A percentile compares a stretch with the other conserved stretches of the same genome.
phyloP scores from a whole-genome alignment of 1,140 invertebrate species.

The Amphibalanus amphitrite region DNA sequence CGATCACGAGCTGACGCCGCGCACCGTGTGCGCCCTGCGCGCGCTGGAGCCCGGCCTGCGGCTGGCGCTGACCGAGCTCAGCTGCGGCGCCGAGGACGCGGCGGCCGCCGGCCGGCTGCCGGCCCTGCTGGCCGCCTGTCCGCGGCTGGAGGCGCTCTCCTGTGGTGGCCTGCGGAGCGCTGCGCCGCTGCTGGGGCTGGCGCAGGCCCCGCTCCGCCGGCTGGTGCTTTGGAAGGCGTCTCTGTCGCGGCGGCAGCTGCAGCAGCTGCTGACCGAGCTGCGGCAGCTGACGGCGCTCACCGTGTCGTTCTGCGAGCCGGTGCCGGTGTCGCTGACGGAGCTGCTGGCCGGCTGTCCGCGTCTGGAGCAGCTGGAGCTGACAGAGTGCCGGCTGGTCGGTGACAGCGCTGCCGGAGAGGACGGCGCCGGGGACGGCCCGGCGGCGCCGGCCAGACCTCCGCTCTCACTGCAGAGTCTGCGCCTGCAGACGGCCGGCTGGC shows the following conservation, averaged over 20 bases:
- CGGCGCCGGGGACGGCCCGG: not conserved
- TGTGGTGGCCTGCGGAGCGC: not conserved
- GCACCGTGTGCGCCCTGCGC: not conserved
- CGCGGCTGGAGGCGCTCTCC: not conserved
- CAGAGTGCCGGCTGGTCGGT: not conserved
- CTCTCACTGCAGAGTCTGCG: not conserved
- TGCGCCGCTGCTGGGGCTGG: not conserved
- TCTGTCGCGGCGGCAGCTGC: not conserved
- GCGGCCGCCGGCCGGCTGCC: not conserved
- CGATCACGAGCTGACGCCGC: not conserved
- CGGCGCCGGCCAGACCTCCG: too few species aligned
- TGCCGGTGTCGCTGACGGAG: not conserved
- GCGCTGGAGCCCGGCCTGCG: not conserved
- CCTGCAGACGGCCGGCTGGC: not conserved
- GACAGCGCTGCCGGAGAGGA: not conserved
- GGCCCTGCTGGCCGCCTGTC: not conserved
- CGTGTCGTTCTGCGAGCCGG: not conserved
- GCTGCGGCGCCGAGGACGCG: not conserved
- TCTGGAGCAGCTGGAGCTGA: not conserved
- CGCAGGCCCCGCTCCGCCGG: not conserved
- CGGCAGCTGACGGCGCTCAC: not conserved
- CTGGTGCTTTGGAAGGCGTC: not conserved
- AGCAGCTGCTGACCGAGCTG: not conserved
- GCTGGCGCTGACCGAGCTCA: not conserved
- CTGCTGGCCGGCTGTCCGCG: not conserved